These are phyloP conservation scores for Hemicordylus capensis DNA, from an alignment of 2,113 vertebrate species.

Conservation along the genomic window DNA sequence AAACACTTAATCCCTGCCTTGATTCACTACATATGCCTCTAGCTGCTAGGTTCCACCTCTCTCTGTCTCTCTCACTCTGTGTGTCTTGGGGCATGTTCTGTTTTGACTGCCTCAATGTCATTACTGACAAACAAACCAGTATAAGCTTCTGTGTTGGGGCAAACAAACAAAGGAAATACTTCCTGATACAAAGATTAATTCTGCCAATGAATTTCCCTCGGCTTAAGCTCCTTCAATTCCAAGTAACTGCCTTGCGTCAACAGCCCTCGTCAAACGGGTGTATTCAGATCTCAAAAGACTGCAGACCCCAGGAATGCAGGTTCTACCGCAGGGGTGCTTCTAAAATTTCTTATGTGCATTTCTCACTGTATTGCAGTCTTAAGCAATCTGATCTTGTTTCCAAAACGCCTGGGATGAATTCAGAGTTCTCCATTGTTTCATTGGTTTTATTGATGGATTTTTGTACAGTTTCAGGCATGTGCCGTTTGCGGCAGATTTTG, in stretches of 20 bases:
- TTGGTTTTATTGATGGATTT: no score
- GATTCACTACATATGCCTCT: neutral
- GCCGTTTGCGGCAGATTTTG: no score
- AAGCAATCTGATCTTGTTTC: no score
- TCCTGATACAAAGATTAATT: neutral
- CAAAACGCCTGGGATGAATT: no score
- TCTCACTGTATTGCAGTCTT: no score
- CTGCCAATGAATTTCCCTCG: neutral
- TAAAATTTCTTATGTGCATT: no score
- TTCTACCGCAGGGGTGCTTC: neutral
- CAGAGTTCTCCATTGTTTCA: no score
- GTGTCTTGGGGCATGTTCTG: neutral
- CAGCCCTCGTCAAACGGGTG: no score
- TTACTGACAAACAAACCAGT: neutral
- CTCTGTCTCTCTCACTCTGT: neutral
- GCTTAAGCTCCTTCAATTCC: neutral
- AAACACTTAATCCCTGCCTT: conserved; percentile 14
- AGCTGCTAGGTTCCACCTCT: neutral
- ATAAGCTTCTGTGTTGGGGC: neutral
- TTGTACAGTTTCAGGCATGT: no score
- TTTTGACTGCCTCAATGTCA: neutral
- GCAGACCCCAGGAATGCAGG: neutral
- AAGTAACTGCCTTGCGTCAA: neutral
- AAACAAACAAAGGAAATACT: neutral
- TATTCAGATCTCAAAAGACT: neutral